Percentiles rank a stretch among this genome's conserved stretches.
phyloP scores from a whole-genome alignment of 2,797 vertebrate species.

The Florisuga fusca region DNA sequence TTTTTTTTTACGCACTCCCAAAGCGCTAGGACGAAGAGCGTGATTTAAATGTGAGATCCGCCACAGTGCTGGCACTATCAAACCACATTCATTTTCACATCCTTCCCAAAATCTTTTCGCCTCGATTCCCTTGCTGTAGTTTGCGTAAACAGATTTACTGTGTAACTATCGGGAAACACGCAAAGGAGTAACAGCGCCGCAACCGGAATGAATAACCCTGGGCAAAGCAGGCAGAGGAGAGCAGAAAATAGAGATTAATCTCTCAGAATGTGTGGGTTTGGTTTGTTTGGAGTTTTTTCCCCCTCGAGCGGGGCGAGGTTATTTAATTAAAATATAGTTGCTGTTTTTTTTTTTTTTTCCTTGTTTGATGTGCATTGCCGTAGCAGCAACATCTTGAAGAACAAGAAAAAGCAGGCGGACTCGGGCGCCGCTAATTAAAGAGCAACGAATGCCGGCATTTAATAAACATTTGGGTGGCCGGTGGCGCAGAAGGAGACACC shows the following conservation, averaged over 20 bases:
- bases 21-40: neutral
- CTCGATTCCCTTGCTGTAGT: neutral
- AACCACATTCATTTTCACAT: conserved; percentile 18
- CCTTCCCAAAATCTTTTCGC: neutral
- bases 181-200: neutral
- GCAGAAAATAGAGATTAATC: neutral
- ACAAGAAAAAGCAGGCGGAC: neutral
- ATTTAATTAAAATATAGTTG: neutral
- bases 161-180: neutral
- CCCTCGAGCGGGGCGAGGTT: neutral
- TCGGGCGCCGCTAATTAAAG: conserved; percentile 28
- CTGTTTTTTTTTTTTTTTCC: neutral
- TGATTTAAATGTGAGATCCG: neutral
- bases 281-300: neutral
- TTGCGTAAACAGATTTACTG: neutral
- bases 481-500: neutral
- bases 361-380: neutral
- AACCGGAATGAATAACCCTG: neutral
- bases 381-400: neutral
- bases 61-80: neutral
- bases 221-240: neutral
- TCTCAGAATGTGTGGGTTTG: neutral
- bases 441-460: conserved; percentile 36
- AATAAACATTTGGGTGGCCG: neutral
- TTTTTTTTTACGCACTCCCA: neutral